These are phyloP conservation scores for Marronus borbonicus DNA, from an alignment of 2,888 invertebrate genomes.

Conservation along the genomic window DNA sequence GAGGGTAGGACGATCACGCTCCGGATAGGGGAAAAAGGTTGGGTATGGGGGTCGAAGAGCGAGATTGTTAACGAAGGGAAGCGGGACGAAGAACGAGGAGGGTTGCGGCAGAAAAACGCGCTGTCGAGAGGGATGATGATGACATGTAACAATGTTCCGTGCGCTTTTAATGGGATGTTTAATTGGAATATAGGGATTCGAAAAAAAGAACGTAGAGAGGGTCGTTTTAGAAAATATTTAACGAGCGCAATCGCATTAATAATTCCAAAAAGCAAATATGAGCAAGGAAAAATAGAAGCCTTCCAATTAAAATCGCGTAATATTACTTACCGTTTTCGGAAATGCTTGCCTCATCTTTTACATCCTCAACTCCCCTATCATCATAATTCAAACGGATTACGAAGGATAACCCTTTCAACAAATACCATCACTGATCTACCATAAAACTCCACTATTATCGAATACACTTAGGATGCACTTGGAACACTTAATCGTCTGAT, in stretches of 20 bases:
- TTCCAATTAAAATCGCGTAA: constrained; percentile 9
- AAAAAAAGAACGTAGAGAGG: constrained; percentile 15
- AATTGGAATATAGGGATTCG: constrained; percentile 34
- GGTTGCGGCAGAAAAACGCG: constrained; percentile 38
- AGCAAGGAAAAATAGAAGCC: not conserved
- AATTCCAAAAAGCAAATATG: not conserved
- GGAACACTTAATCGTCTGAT: constrained; percentile 11
- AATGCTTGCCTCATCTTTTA: constrained; percentile 50
- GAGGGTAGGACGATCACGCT: constrained; percentile 42
- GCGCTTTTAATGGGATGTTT: constrained; percentile 42
- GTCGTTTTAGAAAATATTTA: not conserved
- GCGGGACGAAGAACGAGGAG: constrained; percentile 11
- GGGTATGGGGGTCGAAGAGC: not conserved
- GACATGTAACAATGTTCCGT: constrained; percentile 39
- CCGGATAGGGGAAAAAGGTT: not conserved
- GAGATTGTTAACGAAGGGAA: not conserved
- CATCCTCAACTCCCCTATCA: constrained; percentile 37
- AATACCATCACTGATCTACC: constrained; percentile 23
- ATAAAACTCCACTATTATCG: constrained; percentile 1
- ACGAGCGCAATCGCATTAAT: not conserved
- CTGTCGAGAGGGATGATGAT: constrained; percentile 38
- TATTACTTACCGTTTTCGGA: constrained; percentile 48
- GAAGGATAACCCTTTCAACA: not conserved
- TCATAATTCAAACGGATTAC: constrained; percentile 19
- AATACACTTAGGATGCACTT: not conserved